Evolutionary conservation across 2,888 invertebrate species (phyloP), one percentile per base, ranked within the genome.

Genomic region (Dexiosoma caninum): DNA sequence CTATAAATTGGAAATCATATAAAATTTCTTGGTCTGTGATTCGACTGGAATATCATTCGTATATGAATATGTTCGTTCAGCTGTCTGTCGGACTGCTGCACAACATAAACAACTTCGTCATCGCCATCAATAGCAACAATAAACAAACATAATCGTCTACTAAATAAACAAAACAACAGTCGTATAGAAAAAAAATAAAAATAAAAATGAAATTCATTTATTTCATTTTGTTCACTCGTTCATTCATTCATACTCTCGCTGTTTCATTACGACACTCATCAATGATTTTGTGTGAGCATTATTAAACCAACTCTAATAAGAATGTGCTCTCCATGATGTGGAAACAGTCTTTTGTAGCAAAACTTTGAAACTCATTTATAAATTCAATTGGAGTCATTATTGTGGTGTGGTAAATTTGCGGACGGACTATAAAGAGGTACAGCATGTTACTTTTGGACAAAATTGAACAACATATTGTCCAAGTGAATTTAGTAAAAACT

Each of bases 61-160:
- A 30, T 51, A 51, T 55, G 55, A 44, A 67, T 40, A 46, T 57
- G 51, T 66, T 57, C n/a, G n/a, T 27, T 5, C 21, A n/a, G 12
- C 30, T 42, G 71, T 46, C 37, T 21, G 32, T 62, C 46, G 9
- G 62, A 21, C 32, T 21, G 32, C 12, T n/a, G 23, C 12, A 64
- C 23, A 49, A 51, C 4, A 27, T 37, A 37, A 74, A 72, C 81
- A 80, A 67, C 40, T 67, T 35, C 46, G 35, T 62, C 67, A 71
- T 37, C 37, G 30, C 27, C 66, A 66, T 40, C 51, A 59, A 14
- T 49, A 62, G n/a, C 72, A 59, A 60, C 60, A 71, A 66, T 66
- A 75, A 80, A 60, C 72, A 72, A 81, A 72, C 72, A 69, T 74
- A 81, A 77, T 81, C 81, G 72, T 69, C 57, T 62, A 66, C 64